Conservation (phyloP, 2,113 vertebrate genomes). For the Xyrauchen texanus region DNA sequence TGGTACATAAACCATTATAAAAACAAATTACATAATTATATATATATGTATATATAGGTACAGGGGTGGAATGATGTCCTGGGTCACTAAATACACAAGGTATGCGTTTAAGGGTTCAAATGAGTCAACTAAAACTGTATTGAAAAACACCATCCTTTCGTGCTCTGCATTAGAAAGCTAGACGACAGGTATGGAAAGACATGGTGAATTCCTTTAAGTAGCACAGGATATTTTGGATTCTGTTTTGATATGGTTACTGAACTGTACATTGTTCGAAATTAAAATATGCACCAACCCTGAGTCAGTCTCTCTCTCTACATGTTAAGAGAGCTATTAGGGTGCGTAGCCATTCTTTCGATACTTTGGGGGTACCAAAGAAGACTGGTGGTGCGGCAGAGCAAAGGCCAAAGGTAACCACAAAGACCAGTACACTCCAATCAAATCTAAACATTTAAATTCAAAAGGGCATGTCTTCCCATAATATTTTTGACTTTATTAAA, state of each 20-base stretch:
- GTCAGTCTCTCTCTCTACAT: slow-evolving; percentile 60
- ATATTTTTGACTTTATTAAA: not conserved
- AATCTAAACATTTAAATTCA: not conserved
- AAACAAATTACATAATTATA: too few species aligned
- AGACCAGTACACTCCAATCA: not conserved
- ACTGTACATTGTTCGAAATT: not conserved
- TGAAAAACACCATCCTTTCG: too few species aligned
- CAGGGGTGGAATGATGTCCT: too few species aligned
- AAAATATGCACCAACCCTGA: slow-evolving; percentile 10
- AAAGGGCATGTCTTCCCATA: not conserved
- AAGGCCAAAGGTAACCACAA: slow-evolving; percentile 66
- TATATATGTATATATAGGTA: too few species aligned
- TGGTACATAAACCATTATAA: too few species aligned
- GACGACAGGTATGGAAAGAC: too few species aligned
- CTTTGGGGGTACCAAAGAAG: slow-evolving; percentile 75
- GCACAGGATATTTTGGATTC: not conserved
- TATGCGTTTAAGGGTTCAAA: too few species aligned
- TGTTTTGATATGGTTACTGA: not conserved
- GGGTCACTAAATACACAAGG: too few species aligned
- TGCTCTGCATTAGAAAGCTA: too few species aligned
- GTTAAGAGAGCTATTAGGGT: slow-evolving; percentile 87
- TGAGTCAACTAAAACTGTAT: too few species aligned
- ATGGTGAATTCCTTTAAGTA: not conserved
- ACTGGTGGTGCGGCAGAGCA: slow-evolving; percentile 54
- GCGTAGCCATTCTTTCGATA: slow-evolving; percentile 87